A percentile compares a stretch with the other conserved stretches of the same genome.
Conservation (phyloP, 2,797 vertebrate species). For the Pithecia hirsuta region DNA sequence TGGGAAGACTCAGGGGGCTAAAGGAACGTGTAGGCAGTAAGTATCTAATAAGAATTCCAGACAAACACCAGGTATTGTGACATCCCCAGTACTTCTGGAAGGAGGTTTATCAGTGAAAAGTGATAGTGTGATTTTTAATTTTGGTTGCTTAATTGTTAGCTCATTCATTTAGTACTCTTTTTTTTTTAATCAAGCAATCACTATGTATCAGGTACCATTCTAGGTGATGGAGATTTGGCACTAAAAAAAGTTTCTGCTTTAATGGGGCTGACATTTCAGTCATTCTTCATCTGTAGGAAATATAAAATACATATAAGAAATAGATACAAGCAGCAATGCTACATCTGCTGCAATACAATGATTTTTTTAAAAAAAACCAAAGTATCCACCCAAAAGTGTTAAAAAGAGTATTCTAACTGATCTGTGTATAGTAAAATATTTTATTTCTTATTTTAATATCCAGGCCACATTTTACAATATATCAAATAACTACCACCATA, state of each 20-base stretch:
- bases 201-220: background rate
- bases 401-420: background rate
- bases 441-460: constrained; percentile 9
- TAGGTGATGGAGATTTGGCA: background rate
- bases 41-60: background rate
- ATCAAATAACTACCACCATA: background rate
- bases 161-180: background rate
- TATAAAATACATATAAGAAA: background rate
- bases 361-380: background rate
- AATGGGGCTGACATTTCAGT: background rate
- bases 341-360: background rate
- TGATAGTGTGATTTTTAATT: background rate
- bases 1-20: background rate
- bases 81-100: background rate
- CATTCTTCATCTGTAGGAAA: background rate
- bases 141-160: background rate
- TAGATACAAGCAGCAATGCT: background rate
- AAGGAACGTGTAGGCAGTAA: background rate
- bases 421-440: background rate
- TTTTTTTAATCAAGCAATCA: background rate
- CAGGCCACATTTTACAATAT: constrained; percentile 31
- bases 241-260: background rate
- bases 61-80: background rate
- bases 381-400: background rate
- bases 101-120: background rate